Conservation (phyloP, 2,797 vertebrate genomes). For the Sebastes iracundus region DNA sequence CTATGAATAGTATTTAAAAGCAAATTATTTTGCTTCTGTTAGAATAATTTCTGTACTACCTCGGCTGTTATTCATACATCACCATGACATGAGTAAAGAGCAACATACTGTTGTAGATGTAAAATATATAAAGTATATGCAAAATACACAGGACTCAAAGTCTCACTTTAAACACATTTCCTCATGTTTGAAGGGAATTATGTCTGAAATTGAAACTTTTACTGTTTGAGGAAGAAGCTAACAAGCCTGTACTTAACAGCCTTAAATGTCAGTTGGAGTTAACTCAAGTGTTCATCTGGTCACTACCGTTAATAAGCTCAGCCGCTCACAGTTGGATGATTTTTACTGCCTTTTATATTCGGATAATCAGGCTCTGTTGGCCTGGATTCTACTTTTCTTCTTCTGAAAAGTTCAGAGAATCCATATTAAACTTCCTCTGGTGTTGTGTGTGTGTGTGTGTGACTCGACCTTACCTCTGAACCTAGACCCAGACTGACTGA, state of each 20-base stretch:
- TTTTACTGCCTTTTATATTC: constrained; percentile 24
- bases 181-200: background rate
- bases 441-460: constrained; percentile 5
- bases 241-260: constrained; percentile 31
- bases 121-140: background rate
- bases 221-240: constrained; percentile 21
- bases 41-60: background rate
- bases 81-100: background rate
- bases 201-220: constrained; percentile 19
- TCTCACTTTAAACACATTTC: background rate
- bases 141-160: background rate
- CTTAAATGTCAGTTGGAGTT: constrained; percentile 43
- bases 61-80: background rate
- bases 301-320: constrained; percentile 41
- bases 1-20: background rate
- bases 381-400: constrained; percentile 5
- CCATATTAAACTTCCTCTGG: constrained; percentile 12
- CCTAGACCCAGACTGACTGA: background rate
- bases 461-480: background rate
- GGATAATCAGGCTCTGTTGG: constrained; percentile 25
- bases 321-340: constrained; percentile 28
- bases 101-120: background rate
- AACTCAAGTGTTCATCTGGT: constrained; percentile 31
- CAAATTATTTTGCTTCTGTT: background rate
- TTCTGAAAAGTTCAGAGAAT: constrained; percentile 14